phyloP scores from a whole-genome alignment of 92 coral and sea anemone genomes.

The Hydrozoanthus gracilis region DNA sequence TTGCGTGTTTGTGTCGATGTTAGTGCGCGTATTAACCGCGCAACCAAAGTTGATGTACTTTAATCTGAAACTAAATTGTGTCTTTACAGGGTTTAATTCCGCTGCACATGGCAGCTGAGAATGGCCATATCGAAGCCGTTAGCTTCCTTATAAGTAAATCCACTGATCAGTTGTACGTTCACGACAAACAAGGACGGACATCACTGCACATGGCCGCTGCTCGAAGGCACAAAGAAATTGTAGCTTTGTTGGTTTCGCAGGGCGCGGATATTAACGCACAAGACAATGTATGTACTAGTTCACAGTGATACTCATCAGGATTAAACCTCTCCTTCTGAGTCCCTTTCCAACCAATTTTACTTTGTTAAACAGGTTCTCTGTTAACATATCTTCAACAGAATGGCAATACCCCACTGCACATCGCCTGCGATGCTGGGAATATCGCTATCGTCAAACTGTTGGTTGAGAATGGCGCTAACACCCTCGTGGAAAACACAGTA shows the following conservation, averaged over 20 bases:
- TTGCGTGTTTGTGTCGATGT: neutral
- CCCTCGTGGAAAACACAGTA: slow-evolving; percentile 76
- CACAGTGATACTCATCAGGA: neutral
- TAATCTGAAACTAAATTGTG: neutral
- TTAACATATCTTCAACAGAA: slow-evolving; percentile 49
- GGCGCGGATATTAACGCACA: slow-evolving; percentile 88
- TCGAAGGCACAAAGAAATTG: slow-evolving; percentile 88
- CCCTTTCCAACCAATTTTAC: neutral
- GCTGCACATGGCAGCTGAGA: slow-evolving; percentile 88
- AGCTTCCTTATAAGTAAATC: slow-evolving; percentile 88
- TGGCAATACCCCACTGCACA: slow-evolving; percentile 92
- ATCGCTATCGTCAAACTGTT: slow-evolving; percentile 77
- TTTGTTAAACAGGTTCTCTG: neutral
- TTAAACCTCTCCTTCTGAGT: neutral
- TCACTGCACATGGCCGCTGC: slow-evolving; percentile 89
- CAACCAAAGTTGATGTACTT: neutral
- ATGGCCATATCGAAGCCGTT: slow-evolving; percentile 93
- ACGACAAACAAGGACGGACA: slow-evolving; percentile 80
- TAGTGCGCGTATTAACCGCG: neutral
- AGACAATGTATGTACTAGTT: slow-evolving; percentile 67
- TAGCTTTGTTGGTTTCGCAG: slow-evolving; percentile 88
- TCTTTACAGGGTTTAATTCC: slow-evolving; percentile 79
- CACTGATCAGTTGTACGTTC: slow-evolving; percentile 70
- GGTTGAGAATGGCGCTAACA: slow-evolving; percentile 84
- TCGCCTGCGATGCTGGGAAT: slow-evolving; percentile 82